Evolutionary conservation across 1,140 invertebrate genomes (phyloP).

Genomic region (Trypoxylus dichotomus): DNA sequence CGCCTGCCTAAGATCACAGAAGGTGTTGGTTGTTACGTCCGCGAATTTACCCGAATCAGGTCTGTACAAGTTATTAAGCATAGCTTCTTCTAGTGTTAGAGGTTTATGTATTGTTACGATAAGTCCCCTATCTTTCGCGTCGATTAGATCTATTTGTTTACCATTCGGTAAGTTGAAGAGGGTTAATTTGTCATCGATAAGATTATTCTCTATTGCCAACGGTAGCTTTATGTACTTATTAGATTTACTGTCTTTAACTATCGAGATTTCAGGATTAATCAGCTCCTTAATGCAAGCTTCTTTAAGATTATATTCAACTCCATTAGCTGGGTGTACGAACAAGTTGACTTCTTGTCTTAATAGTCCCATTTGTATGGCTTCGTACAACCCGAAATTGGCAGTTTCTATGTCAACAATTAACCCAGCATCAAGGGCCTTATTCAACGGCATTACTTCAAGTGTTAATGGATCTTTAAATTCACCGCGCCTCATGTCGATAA

Average conservation of each 20-base stretch:
- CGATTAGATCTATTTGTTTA: slow-evolving; percentile 66
- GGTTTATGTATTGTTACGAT: slow-evolving; percentile 74
- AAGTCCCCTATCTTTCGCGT: slow-evolving; percentile 71
- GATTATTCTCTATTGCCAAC: slow-evolving; percentile 71
- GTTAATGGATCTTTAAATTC: slow-evolving; percentile 75
- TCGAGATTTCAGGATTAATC: slow-evolving; percentile 77
- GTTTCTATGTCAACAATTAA: slow-evolving; percentile 85
- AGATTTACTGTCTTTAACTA: slow-evolving; percentile 72
- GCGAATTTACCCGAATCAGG: slow-evolving; percentile 77
- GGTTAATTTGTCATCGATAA: slow-evolving; percentile 75
- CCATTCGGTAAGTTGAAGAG: slow-evolving; percentile 67
- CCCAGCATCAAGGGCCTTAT: slow-evolving; percentile 72
- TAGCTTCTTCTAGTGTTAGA: slow-evolving; percentile 75
- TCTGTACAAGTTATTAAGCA: slow-evolving; percentile 75
- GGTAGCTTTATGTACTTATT: slow-evolving; percentile 73
- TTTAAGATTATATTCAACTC: slow-evolving; percentile 74
- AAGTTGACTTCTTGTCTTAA: slow-evolving; percentile 71
- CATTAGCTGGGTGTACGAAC: slow-evolving; percentile 81
- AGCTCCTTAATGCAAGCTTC: slow-evolving; percentile 78
- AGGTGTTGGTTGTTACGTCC: slow-evolving; percentile 72
- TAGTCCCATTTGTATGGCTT: slow-evolving; percentile 79
- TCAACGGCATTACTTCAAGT: slow-evolving; percentile 66
- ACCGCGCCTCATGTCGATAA: slow-evolving; percentile 81
- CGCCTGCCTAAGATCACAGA: slow-evolving; percentile 70
- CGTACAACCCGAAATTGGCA: slow-evolving; percentile 78